Base-by-base conservation (phyloP, 1,140 invertebrate genomes). In the Neoseiulus cucumeris region DNA sequence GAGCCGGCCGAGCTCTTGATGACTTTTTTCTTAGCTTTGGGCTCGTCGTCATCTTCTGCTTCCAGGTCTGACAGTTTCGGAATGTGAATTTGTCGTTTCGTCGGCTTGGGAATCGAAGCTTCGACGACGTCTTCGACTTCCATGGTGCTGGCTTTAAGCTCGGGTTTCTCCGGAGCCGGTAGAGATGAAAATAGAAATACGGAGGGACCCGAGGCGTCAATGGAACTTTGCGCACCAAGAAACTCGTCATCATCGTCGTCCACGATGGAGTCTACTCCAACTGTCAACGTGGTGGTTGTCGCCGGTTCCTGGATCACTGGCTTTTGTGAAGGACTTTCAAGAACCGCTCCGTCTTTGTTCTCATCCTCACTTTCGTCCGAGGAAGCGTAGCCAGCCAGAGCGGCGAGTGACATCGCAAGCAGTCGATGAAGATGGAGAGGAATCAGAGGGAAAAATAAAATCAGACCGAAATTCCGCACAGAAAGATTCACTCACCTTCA, bases 391-490 rank as follows among this genome's bases (percentile, higher is more conserved):
- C 51, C 51, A 17, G 51, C 51, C 22, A 59, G 9, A 14, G 51
- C 51, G 17, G 17, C 17, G n/a, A 59, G 51, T 14, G 51, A 59
- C 51, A 59, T 59, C 51, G 51, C 45, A n/a, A n/a, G n/a, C n/a
- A n/a, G n/a, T n/a, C n/a, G n/a, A n/a, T n/a, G n/a, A n/a, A n/a
- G n/a, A n/a, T n/a, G n/a, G n/a, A n/a, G n/a, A n/a, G n/a, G n/a
- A n/a, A n/a, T n/a, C n/a, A n/a, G n/a, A n/a, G n/a, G n/a, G n/a
- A n/a, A n/a, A n/a, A n/a, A n/a, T n/a, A n/a, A n/a, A n/a, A n/a
- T n/a, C n/a, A n/a, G n/a, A n/a, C n/a, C n/a, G n/a, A n/a, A n/a
- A n/a, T n/a, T n/a, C n/a, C n/a, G n/a, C n/a, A n/a, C n/a, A n/a
- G n/a, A 39, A 9, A 39, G 33, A 9, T 9, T 4, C 4, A 39